These are phyloP conservation scores for Numenius arquata DNA, from an alignment of 2,113 vertebrate genomes.

Conservation along the genomic window DNA sequence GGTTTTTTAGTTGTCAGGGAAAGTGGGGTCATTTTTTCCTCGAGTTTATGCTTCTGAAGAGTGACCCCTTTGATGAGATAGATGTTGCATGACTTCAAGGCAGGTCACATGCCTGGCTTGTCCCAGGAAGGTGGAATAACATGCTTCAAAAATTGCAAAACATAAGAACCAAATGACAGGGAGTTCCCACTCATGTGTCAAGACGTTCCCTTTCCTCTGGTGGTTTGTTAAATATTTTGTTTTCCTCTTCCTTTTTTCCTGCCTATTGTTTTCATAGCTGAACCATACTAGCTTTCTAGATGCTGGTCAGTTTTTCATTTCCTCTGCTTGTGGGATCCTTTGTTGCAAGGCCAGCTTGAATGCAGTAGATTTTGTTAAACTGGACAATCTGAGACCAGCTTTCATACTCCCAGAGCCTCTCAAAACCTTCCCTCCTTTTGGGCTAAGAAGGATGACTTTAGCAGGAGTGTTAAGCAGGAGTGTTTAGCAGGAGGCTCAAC, in stretches of 20 bases:
- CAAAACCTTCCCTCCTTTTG: not conserved
- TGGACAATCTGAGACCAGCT: not conserved
- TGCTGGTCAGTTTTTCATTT: not conserved
- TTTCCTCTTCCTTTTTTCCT: not conserved
- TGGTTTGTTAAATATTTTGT: not conserved
- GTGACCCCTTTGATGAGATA: not conserved
- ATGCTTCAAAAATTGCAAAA: not conserved
- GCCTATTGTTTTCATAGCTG: not conserved
- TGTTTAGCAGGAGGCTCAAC: not conserved
- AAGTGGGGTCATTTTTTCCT: not conserved
- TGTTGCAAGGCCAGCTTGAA: not conserved
- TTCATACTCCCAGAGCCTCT: not conserved
- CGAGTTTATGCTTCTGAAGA: not conserved
- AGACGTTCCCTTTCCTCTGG: not conserved
- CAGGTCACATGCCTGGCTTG: not conserved
- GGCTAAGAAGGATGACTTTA: not conserved
- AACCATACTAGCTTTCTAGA: not conserved
- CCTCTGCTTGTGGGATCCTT: not conserved
- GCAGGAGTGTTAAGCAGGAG: no score
- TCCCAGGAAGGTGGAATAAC: not conserved
- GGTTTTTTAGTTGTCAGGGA: not conserved
- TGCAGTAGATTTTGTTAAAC: not conserved
- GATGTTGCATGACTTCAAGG: not conserved
- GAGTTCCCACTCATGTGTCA: rapidly evolving
- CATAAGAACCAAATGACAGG: not conserved